These are phyloP conservation scores for Napeogenes sylphis DNA, from an alignment of 2,888 invertebrate species.

Conservation along the genomic window DNA sequence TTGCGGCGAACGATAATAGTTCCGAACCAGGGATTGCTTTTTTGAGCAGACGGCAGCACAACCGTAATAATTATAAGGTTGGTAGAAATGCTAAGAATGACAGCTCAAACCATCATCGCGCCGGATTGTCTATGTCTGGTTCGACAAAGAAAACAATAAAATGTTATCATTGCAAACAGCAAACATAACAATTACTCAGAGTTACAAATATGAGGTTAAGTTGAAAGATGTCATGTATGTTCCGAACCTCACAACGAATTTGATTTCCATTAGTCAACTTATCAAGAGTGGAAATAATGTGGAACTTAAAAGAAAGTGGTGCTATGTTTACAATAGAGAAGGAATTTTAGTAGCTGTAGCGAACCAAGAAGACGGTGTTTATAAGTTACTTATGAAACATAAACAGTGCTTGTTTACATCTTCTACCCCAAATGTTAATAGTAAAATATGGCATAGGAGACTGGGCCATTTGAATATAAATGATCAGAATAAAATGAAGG, in stretches of 20 bases:
- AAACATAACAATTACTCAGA: too few species aligned
- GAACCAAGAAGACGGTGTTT: constrained; percentile 28
- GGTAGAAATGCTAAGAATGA: too few species aligned
- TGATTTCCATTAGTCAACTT: constrained; percentile 32
- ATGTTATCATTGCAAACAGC: constrained; percentile 22
- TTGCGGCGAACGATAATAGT: too few species aligned
- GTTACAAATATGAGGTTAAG: too few species aligned
- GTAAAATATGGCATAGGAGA: constrained; percentile 28
- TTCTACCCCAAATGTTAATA: too few species aligned
- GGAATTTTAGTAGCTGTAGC: constrained; percentile 21
- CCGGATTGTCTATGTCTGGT: too few species aligned
- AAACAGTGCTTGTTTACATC: constrained; percentile 5
- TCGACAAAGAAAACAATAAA: constrained; percentile 16
- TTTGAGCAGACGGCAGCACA: too few species aligned
- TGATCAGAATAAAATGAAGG: constrained; percentile 26
- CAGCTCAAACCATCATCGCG: too few species aligned
- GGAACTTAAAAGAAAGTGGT: constrained; percentile 16
- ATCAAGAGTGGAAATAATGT: constrained; percentile 31
- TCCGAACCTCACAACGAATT: too few species aligned
- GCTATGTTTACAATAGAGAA: constrained; percentile 8
- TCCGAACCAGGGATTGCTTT: too few species aligned
- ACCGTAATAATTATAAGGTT: too few species aligned
- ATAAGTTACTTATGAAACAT: constrained; percentile 21
- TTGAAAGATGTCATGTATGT: too few species aligned
- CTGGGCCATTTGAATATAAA: constrained; percentile 29